Percentiles rank a stretch among this genome's conserved stretches.
phyloP scores from a whole-genome alignment of 1,140 invertebrate species.

The Cotesia glomerata region DNA sequence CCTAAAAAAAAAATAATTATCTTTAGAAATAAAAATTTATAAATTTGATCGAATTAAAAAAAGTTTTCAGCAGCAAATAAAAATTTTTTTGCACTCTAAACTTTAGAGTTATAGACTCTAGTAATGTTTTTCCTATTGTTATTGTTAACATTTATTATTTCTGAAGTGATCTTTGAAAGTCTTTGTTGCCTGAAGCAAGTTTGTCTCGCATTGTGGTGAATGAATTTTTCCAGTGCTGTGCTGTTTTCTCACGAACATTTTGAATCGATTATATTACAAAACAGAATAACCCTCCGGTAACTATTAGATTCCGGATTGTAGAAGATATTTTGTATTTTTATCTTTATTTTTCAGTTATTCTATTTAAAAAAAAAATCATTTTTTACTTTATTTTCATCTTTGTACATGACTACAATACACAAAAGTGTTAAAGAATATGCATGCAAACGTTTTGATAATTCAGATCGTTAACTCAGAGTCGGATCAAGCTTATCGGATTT shows the following conservation, averaged over 20 bases:
- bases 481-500: background rate
- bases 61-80: too few relatives aligned
- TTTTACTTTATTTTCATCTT: too few relatives aligned
- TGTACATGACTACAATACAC: background rate
- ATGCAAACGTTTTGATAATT: constrained; percentile 11
- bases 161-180: too few relatives aligned
- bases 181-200: too few relatives aligned
- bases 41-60: too few relatives aligned
- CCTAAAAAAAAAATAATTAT: too few relatives aligned
- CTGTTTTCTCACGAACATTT: background rate
- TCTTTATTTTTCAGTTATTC: background rate
- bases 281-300: constrained; percentile 9
- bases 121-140: too few relatives aligned
- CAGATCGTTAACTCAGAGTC: background rate
- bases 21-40: too few relatives aligned
- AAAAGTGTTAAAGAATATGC: background rate
- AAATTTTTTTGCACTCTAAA: too few relatives aligned
- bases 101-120: too few relatives aligned
- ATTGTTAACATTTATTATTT: too few relatives aligned
- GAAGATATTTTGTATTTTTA: background rate
- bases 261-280: constrained; percentile 12
- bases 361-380: background rate
- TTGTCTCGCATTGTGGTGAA: background rate
- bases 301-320: background rate
- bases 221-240: background rate